These are phyloP conservation scores for Lasioglossum oenotherae DNA, from an alignment of 2,888 invertebrate species.

Conservation along the genomic window DNA sequence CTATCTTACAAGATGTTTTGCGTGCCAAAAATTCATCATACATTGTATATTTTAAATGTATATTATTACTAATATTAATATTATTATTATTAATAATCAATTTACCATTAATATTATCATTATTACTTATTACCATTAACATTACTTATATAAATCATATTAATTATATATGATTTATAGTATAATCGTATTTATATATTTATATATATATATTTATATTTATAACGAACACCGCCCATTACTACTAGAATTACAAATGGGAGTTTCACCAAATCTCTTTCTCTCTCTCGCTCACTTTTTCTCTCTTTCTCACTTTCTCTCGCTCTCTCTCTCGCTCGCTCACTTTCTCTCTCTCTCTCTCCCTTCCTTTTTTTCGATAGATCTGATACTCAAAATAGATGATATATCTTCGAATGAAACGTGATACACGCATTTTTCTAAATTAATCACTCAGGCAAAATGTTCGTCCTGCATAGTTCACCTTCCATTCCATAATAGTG, in stretches of 20 bases:
- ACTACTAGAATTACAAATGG: constrained; percentile 84
- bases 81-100: constrained; percentile 69
- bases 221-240: constrained; percentile 84
- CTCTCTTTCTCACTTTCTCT: constrained; percentile 51
- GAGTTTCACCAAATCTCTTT: constrained; percentile 70
- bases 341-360: constrained; percentile 20
- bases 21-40: constrained; percentile 81
- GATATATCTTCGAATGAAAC: constrained; percentile 81
- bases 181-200: constrained; percentile 80
- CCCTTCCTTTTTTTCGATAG: constrained; percentile 70
- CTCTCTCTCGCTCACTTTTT: constrained; percentile 41
- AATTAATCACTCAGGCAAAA: constrained; percentile 77
- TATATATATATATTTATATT: constrained; percentile 79
- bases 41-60: constrained; percentile 68
- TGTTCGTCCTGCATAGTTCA: constrained; percentile 79
- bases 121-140: constrained; percentile 77
- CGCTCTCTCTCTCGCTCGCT: constrained; percentile 62
- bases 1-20: constrained; percentile 83
- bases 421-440: constrained; percentile 72
- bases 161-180: constrained; percentile 81
- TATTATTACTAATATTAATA: constrained; percentile 75
- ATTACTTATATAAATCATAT: constrained; percentile 83
- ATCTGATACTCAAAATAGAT: constrained; percentile 81
- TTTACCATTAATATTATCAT: constrained; percentile 73
- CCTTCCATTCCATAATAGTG: constrained; percentile 79